Percentiles rank a stretch among this genome's conserved stretches.
Conservation (phyloP, 2,113 vertebrate genomes). For the Bos indicus region DNA sequence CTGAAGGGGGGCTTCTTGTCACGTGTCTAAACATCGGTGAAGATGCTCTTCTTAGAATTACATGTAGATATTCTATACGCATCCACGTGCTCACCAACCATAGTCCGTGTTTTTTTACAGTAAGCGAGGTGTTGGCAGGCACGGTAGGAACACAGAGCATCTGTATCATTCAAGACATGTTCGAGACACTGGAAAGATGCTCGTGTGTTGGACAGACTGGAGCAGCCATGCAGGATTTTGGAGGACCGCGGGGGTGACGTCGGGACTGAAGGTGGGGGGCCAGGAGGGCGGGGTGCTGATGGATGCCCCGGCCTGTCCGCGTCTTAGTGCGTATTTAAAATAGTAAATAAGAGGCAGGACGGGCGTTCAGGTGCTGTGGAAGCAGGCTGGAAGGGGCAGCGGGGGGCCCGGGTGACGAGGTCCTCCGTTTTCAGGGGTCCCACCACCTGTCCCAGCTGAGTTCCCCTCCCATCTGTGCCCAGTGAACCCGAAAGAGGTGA, state of each 20-base stretch:
- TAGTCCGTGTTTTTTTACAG: constrained; percentile 71
- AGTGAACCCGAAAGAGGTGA: constrained; percentile 71
- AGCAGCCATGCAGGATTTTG: constrained; percentile 65
- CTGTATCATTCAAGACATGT: constrained; percentile 74
- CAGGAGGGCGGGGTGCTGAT: constrained; percentile 58
- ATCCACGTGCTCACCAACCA: constrained; percentile 69
- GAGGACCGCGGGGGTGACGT: constrained; percentile 61
- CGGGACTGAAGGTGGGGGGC: constrained; percentile 55
- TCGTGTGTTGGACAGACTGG: constrained; percentile 72
- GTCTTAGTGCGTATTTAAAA: constrained; percentile 50
- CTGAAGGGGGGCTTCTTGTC: constrained; percentile 49
- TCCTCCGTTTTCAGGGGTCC: constrained; percentile 47
- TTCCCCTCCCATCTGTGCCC: constrained; percentile 32
- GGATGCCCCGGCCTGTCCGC: constrained; percentile 62
- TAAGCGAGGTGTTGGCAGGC: constrained; percentile 74
- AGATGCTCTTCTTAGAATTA: constrained; percentile 65
- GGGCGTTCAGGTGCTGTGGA: constrained; percentile 66
- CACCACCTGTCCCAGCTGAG: constrained; percentile 29
- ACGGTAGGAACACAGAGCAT: constrained; percentile 66
- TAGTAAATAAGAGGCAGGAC: background rate
- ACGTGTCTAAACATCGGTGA: constrained; percentile 62
- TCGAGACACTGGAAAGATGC: constrained; percentile 84
- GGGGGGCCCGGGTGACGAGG: constrained; percentile 52
- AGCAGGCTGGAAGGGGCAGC: constrained; percentile 44
- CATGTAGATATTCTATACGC: constrained; percentile 24